Evolutionary conservation across 2,888 invertebrate genomes (phyloP), one percentile per base, ranked within the genome.

Genomic region (Mechanitis mazaeus): DNA sequence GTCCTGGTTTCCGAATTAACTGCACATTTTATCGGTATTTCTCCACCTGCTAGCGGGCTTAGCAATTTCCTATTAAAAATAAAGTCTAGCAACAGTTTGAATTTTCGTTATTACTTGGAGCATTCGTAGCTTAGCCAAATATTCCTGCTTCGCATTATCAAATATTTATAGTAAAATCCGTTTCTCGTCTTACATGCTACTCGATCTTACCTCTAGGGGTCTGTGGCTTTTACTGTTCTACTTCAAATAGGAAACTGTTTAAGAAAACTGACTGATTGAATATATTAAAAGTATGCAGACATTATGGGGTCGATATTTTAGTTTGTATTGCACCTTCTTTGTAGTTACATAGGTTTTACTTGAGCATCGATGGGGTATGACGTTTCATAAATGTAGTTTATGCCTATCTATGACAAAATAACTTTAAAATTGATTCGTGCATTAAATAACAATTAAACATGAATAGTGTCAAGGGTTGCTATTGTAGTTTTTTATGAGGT

Each of bases 81-180:
- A 50, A 50, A 50, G 31, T 31, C 31, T 50, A 31, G n/a, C 12
- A 47, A 31, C 50, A 50, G 28, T 50, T 50, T 28, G 31, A 50
- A 11, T 50, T 50, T 50, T 31, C 31, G 50, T 11, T 50, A 50
- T 50, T 50, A 50, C 50, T 50, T 50, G 31, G 31, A 50, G 31
- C 31, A 50, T 31, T 50, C 31, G 50, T 31, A 50, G 42, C 42
- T 59, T 2, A 80, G 72, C 80, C 81, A 83, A 83, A 84, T 82
- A 81, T 77, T 55, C 58, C 62, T 69, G 72, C 75, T 76, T 73
- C 71, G 71, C 71, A 70, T 72, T 75, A 80, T 87, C 77, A 79
- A 87, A 86, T 85, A 87, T 87, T 84, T 84, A 87, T 82, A 84
- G 76, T 77, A 79, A 76, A 77, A 77, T 78, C 79, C 75, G 71